Conservation (phyloP, 2,888 invertebrate genomes). For the Noctua janthina region DNA sequence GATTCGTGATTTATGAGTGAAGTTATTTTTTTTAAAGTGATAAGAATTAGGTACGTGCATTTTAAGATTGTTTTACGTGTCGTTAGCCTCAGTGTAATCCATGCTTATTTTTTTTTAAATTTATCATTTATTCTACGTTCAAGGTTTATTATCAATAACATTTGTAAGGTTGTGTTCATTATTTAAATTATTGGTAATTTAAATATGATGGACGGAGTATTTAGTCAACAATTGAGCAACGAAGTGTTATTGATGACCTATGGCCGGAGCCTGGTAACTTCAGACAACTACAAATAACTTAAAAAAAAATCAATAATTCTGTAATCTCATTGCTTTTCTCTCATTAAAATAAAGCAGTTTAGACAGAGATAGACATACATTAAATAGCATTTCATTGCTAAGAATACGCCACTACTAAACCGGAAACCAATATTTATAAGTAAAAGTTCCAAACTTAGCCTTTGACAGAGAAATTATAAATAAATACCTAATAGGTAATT, state of each 20-base stretch:
- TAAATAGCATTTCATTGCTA: neutral
- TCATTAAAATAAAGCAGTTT: neutral
- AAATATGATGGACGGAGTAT: slow-evolving; percentile 38
- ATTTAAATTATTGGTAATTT: slow-evolving; percentile 46
- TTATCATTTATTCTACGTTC: slow-evolving; percentile 31
- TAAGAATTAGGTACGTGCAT: slow-evolving; percentile 64
- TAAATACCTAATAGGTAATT: slow-evolving; percentile 39
- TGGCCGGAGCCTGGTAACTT: neutral
- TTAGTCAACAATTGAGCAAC: slow-evolving; percentile 45
- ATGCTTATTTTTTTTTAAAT: slow-evolving; percentile 22
- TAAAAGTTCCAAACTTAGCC: slow-evolving; percentile 48
- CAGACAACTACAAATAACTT: neutral
- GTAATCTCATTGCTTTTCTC: neutral
- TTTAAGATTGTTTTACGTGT: slow-evolving; percentile 50
- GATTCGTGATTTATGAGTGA: slow-evolving; percentile 63
- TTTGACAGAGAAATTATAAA: slow-evolving; percentile 50
- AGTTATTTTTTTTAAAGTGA: slow-evolving; percentile 61
- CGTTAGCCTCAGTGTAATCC: slow-evolving; percentile 34
- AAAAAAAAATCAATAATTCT: neutral
- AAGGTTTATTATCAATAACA: slow-evolving; percentile 51
- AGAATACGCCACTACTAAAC: neutral
- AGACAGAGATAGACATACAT: neutral
- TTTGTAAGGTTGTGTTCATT: slow-evolving; percentile 33
- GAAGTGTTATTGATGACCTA: slow-evolving; percentile 23
- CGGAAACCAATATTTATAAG: slow-evolving; percentile 35